Base-by-base conservation (phyloP, 2,113 vertebrate genomes). In the Rhea pennata region DNA sequence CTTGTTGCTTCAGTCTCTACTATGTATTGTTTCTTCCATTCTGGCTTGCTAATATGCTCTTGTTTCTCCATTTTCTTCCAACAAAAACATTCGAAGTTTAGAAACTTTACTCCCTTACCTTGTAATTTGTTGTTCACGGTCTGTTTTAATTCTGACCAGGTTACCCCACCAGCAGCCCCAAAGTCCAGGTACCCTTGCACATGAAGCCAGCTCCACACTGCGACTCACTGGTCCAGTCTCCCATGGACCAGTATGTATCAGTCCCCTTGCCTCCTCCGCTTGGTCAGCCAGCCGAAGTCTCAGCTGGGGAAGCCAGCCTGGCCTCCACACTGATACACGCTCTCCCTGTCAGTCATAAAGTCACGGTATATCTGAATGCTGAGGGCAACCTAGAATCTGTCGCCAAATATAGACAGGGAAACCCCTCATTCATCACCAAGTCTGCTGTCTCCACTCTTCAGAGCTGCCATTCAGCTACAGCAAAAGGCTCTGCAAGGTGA, bases 271-370 rank as follows among this genome's bases (percentile, higher is more conserved):
- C 56, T 59, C 56, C 56, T 59, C 56, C 64, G 59, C 39, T n/a
- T 8, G 17, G n/a, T 40, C 65, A 33, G 39, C 17, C 46, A 84
- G 27, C 5, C 42, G 42, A 48, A 31, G 51, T 22, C 27, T 72
- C 42, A n/a, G 3, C 10, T 20, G 12, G 29, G 59, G 85, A 87
- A 40, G 19, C 11, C 69, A 72, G 78, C 10, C 23, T 22, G 31
- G 7, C 64, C 39, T 54, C 39, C 50, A 54, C 16, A 9, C 62
- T 40, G 22, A 16, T 5, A 20, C 5, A 20, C 21, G 33, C 12
- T 72, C 24, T 64, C 65, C 39, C 86, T 81, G n/a, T 17, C 73
- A 90, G 73, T 31, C 88, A 19, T 33, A 92, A 80, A 92, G 93
- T 29, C 44, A 19, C 7, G 14, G 19, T 44, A 5, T 3, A 51